phyloP scores from a whole-genome alignment of 2,113 vertebrate species.

The Bujurquina vittata region DNA sequence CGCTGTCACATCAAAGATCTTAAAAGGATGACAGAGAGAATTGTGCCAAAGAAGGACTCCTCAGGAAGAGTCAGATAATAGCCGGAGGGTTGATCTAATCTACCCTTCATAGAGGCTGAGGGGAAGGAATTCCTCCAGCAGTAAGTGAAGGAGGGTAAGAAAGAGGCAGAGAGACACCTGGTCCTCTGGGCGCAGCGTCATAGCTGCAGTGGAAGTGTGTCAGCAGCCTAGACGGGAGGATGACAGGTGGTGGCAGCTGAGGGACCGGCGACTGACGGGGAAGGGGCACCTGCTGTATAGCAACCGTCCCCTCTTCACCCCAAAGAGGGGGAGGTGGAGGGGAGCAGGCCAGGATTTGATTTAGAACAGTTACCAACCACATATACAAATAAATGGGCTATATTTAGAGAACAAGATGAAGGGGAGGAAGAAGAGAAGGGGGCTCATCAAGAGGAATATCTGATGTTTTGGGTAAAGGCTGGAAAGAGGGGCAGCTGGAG shows the following conservation, averaged over 20 bases:
- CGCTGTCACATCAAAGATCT: conserved; percentile 10
- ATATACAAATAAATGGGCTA: conserved; percentile 82
- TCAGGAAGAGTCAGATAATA: not conserved
- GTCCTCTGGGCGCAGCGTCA: conserved; percentile 59
- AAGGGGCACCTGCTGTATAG: conserved; percentile 68
- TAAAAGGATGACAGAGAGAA: not conserved
- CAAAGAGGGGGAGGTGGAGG: conserved; percentile 50
- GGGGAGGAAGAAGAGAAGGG: conserved; percentile 11
- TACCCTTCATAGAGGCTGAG: not conserved
- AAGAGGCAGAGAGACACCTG: conserved; percentile 52
- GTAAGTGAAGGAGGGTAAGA: not conserved
- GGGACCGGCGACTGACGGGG: conserved; percentile 34
- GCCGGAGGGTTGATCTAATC: not conserved
- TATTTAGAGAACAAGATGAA: conserved; percentile 66
- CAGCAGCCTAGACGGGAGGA: conserved; percentile 47
- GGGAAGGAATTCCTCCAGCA: conserved; percentile 60
- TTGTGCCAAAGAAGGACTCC: not conserved
- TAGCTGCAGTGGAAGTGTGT: conserved; percentile 61
- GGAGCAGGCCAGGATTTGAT: conserved; percentile 77
- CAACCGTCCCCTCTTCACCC: conserved; percentile 38
- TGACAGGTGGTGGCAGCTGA: conserved; percentile 85
- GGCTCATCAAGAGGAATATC: conserved; percentile 66
- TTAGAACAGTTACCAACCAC: conserved; percentile 87
- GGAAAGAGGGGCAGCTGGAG: conserved; percentile 68
- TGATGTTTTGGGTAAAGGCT: conserved; percentile 53